Evolutionary conservation across 2,888 invertebrate species (phyloP), one percentile per base, ranked within the genome.

Genomic region (Desoria tigrina): DNA sequence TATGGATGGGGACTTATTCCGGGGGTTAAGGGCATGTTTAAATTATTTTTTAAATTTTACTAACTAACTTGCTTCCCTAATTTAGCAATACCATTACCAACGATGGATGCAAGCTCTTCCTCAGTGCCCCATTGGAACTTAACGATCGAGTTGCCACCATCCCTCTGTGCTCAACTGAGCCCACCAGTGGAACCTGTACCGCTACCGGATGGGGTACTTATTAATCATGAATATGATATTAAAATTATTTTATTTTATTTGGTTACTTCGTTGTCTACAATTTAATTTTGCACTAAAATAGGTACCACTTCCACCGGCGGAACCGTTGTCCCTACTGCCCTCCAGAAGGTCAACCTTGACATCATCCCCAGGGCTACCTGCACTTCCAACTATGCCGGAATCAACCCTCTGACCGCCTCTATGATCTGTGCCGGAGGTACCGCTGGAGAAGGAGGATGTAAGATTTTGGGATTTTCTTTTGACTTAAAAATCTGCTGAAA

Each of bases 141-240:
- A 63, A 65, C 58, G 42, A n/a, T 51, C 53, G 60, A 16, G 69
- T 69, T 9, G 28, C 39, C 1, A 28, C 61, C 42, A 65, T 69
- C 27, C 21, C 26, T 28, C 24, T 69, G 45, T 61, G 62, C n/a
- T 4, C 42, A 1, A 50, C 58, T 14, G 63, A 59, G 4, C 63
- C 66, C 18, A 62, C 62, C 16, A 23, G 58, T 4, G 69, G 69
- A 37, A 49, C 4, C 21, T 69, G 69, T 42, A 42, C 49, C 32
- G 63, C 63, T 45, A 57, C 69, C 16, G 69, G 69, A 42, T 69
- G 69, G 69, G 69, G 68, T 11, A n/a, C n/a, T 64, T 64, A 27
- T 28, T 49, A 11, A 39, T 45, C 2, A 49, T 45, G 7, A 54
- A n/a, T 27, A 26, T 14, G 9, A 27, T 4, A 14, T 16, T 26